Percentiles rank a stretch among this genome's conserved stretches.
phyloP scores from a whole-genome alignment of 2,888 invertebrate species.

The Drosophila sordidapex region DNA sequence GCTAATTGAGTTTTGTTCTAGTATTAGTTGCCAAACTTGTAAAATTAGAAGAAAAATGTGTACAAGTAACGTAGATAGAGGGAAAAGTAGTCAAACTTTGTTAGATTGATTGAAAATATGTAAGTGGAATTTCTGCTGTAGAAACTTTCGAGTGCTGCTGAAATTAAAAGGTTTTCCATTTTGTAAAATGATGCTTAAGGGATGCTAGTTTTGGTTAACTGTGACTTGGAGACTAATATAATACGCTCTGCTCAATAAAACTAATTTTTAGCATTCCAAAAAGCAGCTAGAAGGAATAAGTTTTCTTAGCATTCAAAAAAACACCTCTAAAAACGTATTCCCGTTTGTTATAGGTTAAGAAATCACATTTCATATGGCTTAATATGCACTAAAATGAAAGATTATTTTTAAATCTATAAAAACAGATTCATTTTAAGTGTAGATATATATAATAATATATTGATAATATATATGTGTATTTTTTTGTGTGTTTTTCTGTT shows the following conservation, averaged over 20 bases:
- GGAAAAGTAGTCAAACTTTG: too few species aligned
- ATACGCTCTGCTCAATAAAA: not conserved
- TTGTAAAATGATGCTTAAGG: not conserved
- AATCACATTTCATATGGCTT: not conserved
- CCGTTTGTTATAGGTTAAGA: not conserved
- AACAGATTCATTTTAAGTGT: not conserved
- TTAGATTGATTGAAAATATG: not conserved
- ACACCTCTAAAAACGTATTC: not conserved
- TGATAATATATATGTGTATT: not conserved
- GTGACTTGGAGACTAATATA: not conserved
- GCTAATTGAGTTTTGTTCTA: not conserved
- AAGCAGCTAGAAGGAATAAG: not conserved
- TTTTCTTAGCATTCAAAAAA: not conserved
- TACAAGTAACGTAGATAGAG: too few species aligned
- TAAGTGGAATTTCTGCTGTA: not conserved
- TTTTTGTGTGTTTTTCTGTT: too few species aligned
- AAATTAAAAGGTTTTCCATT: not conserved
- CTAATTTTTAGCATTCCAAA: not conserved
- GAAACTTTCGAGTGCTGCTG: not conserved
- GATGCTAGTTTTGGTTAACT: not conserved
- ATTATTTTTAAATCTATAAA: not conserved
- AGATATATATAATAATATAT: not conserved
- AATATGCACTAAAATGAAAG: not conserved
- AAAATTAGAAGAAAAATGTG: not conserved
- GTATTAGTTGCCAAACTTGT: not conserved